A percentile compares a stretch with the other conserved stretches of the same genome.
Evolutionary conservation across 2,113 vertebrate genomes (phyloP).

Genomic region (Pelecanus crispus): DNA sequence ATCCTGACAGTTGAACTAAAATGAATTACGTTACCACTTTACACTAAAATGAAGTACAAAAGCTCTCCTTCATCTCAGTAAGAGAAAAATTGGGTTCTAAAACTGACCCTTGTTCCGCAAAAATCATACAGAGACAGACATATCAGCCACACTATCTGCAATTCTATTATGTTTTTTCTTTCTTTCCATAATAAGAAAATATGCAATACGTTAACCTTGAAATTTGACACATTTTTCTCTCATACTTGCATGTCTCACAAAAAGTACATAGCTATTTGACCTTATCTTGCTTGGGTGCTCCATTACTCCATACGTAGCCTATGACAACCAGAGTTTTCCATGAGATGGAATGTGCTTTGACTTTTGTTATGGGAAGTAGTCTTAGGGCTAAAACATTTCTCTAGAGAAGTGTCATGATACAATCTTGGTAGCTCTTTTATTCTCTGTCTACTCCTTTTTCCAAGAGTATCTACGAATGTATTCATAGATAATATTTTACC

Average conservation of each 20-base stretch:
- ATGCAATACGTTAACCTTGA: background rate
- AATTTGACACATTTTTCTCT: background rate
- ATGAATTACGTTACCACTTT: background rate
- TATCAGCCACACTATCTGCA: background rate
- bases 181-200: background rate
- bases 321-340: background rate
- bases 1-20: background rate
- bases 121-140: background rate
- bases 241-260: background rate
- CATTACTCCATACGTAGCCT: background rate
- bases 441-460: background rate
- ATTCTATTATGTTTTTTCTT: background rate
- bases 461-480: background rate
- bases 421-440: conserved; percentile 43
- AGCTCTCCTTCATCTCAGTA: background rate
- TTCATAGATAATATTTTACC: conserved; percentile 7
- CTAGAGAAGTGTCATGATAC: conserved; percentile 4
- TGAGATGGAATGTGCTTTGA: background rate
- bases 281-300: background rate
- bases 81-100: background rate
- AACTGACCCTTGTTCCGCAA: background rate
- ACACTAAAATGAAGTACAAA: background rate
- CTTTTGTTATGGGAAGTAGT: background rate
- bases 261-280: background rate
- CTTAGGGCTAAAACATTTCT: conserved; percentile 27